These are phyloP conservation scores for Dendropsophus ebraccatus DNA, from an alignment of 2,113 vertebrate species.

Conservation along the genomic window DNA sequence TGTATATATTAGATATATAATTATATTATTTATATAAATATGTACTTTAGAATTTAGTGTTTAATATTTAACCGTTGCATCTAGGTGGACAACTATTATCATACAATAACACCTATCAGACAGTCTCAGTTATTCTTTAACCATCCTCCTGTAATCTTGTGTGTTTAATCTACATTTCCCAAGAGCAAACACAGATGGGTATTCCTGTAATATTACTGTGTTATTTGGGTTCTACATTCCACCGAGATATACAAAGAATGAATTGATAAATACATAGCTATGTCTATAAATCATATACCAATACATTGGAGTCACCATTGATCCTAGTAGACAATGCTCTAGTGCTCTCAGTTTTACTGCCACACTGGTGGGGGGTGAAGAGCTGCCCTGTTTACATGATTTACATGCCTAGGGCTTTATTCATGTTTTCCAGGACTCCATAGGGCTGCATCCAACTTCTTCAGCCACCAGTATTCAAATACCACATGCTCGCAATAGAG, in stretches of 20 bases:
- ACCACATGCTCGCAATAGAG: no score
- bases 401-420: no score
- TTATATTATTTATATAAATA: neutral
- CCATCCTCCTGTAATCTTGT: conserved; percentile 35
- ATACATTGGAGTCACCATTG: neutral
- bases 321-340: no score
- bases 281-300: neutral
- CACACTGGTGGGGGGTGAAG: no score
- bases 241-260: neutral
- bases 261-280: neutral
- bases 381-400: no score
- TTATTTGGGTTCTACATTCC: neutral
- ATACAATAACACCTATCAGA: neutral
- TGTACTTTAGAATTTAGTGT: neutral
- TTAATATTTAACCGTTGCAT: neutral
- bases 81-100: neutral
- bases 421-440: no score
- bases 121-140: conserved; percentile 35
- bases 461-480: no score
- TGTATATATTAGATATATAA: neutral
- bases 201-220: neutral
- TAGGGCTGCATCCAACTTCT: no score
- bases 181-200: conserved; percentile 6
- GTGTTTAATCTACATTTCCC: conserved; percentile 45
- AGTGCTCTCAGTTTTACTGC: no score